Base-by-base conservation (phyloP, 2,888 invertebrate genomes). In the Willowsia nigromaculata region DNA sequence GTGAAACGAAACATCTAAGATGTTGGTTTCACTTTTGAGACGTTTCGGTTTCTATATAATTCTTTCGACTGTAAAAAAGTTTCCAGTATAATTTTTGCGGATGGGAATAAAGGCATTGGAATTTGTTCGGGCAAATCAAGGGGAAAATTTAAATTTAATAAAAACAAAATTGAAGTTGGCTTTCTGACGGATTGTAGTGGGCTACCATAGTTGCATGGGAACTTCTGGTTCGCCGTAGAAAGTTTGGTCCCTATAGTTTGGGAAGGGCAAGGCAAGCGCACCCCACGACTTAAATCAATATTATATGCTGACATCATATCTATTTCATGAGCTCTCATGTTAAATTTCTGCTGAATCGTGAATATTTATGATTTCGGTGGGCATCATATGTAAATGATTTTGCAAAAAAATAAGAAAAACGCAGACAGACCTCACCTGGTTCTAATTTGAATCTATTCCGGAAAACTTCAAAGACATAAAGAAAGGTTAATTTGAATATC, bases 401-500 rank as follows among this genome's bases (percentile, higher is more conserved):
- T 43, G 43, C n/a, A n/a, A n/a, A n/a, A 30, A 62, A 30, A 30
- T 13, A 30, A 30, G 62, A 27, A 62, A 6, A 27, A 4, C 15
- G 33, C 62, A 1, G 33, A 30, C 3, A 62, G 13, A 13, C 53
- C 53, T 30, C 62, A 62, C 33, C 62, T 30, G 15, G 5, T 56
- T 25, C 62, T 30, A 15, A 4, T 27, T 27, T 5, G 4, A 33
- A 11, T 30, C n/a, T 0, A 30, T 62, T 62, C 13, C 15, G 27
- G 30, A 13, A 62, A 30, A 15, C 2, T 30, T 11, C 1, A n/a
- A 1, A 27, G n/a, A 30, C 15, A 30, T 30, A 30, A 62, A 62
- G 62, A 62, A 62, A 62, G 13, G n/a, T 1, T 25, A 62, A 62
- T 62, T 15, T 62, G n/a, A 62, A 62, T 62, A 62, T 62, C 62